phyloP scores from a whole-genome alignment of 2,113 vertebrate genomes.

The Notarius quadriscutis region DNA sequence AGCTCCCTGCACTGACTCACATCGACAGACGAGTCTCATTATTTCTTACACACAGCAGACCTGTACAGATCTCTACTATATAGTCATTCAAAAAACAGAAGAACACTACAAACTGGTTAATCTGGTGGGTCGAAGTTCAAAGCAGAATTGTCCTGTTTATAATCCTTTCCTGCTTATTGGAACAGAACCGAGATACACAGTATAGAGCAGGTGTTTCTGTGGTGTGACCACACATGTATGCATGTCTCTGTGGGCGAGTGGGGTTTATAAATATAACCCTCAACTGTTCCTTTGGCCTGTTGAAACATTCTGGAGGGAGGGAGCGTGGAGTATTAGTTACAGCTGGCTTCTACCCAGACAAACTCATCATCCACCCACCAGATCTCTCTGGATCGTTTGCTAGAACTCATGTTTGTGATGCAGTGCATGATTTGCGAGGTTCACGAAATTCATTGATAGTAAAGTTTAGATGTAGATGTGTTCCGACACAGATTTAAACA shows the following conservation, averaged over 20 bases:
- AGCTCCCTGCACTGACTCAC: conserved; percentile 26
- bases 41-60: background rate
- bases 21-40: conserved; percentile 15
- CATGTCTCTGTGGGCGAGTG: background rate
- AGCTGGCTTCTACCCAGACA: conserved; percentile 39
- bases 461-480: background rate
- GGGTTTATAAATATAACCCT: conserved; percentile 52
- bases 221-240: conserved; percentile 31
- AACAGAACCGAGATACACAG: conserved; percentile 15
- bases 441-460: background rate
- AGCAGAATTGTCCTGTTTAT: background rate
- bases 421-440: background rate
- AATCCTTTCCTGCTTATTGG: background rate
- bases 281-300: conserved; percentile 34
- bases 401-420: conserved; percentile 14
- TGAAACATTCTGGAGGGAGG: conserved; percentile 49
- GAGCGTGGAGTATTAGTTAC: conserved; percentile 49
- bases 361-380: conserved; percentile 37
- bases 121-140: background rate
- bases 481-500: conserved; percentile 11
- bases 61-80: background rate
- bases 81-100: background rate
- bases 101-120: background rate
- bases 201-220: conserved; percentile 34
- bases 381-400: conserved; percentile 19